Evolutionary conservation across 2,888 invertebrate species (phyloP).

Genomic region (Adelognathus sp.): DNA sequence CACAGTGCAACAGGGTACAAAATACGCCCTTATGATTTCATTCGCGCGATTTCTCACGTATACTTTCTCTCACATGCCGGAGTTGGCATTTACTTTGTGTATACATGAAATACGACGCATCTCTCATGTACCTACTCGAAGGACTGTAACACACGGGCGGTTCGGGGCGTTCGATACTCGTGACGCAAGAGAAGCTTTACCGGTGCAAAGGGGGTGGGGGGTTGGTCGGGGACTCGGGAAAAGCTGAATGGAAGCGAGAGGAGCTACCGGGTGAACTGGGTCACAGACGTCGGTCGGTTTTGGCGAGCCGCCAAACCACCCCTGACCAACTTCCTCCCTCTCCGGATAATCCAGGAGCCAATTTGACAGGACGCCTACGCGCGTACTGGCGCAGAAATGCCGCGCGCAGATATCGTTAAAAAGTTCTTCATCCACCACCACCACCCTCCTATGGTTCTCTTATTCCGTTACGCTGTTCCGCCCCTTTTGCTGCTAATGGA

Average conservation of each 20-base stretch:
- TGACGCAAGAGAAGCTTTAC: conserved; percentile 69
- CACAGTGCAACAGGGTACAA: too few relatives aligned
- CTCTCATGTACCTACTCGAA: conserved; percentile 29
- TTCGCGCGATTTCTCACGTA: too few relatives aligned
- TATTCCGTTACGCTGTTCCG: too few relatives aligned
- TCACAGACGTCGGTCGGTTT: conserved; percentile 66
- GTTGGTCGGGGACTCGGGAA: conserved; percentile 60
- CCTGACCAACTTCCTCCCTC: conserved; percentile 28
- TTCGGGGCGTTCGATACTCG: conserved; percentile 70
- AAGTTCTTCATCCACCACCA: background rate
- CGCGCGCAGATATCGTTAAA: conserved; percentile 33
- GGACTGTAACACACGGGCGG: conserved; percentile 1
- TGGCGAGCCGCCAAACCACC: conserved; percentile 59
- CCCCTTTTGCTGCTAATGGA: background rate
- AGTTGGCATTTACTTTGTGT: conserved; percentile 5
- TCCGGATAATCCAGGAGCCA: conserved; percentile 37
- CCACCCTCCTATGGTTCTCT: background rate
- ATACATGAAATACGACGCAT: too few relatives aligned
- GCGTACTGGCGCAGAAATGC: background rate
- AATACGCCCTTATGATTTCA: too few relatives aligned
- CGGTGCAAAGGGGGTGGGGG: conserved; percentile 41
- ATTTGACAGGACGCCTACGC: background rate
- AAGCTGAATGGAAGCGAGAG: conserved; percentile 76
- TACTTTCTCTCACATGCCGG: background rate
- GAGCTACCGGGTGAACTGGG: conserved; percentile 68